Conservation (phyloP, 2,113 vertebrate genomes). For the Calyptommatus sinebrachiatus region DNA sequence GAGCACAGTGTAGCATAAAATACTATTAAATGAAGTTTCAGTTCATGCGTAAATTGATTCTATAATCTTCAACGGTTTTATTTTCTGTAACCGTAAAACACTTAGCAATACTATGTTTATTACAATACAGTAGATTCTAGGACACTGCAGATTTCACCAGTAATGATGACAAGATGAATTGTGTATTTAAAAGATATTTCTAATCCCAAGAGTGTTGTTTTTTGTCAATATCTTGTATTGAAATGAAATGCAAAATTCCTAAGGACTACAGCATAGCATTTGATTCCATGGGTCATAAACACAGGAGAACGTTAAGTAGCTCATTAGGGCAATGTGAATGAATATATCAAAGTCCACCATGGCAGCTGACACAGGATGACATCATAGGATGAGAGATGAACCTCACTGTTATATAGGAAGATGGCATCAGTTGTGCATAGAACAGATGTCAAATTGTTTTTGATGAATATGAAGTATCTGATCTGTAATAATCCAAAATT, state of each 20-base stretch:
- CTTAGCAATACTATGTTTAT: background rate
- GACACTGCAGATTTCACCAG: background rate
- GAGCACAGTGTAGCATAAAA: background rate
- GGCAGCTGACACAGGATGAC: background rate
- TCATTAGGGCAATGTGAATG: background rate
- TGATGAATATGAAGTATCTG: background rate
- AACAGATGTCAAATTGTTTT: background rate
- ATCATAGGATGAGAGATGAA: background rate
- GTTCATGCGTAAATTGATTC: background rate
- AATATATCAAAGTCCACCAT: background rate
- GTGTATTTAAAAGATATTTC: background rate
- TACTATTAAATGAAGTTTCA: background rate
- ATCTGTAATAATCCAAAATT: background rate
- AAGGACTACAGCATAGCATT: background rate
- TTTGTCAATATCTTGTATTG: background rate
- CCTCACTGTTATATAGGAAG: background rate
- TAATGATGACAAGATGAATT: background rate
- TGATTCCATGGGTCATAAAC: background rate
- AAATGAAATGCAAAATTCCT: background rate
- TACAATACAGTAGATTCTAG: background rate
- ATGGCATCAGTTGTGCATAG: background rate
- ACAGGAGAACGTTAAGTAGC: background rate
- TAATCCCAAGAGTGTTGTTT: background rate
- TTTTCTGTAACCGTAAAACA: too few species aligned
- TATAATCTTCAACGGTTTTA: background rate